Base-by-base conservation (phyloP, 1,140 invertebrate species). In the Platyura marginata region DNA sequence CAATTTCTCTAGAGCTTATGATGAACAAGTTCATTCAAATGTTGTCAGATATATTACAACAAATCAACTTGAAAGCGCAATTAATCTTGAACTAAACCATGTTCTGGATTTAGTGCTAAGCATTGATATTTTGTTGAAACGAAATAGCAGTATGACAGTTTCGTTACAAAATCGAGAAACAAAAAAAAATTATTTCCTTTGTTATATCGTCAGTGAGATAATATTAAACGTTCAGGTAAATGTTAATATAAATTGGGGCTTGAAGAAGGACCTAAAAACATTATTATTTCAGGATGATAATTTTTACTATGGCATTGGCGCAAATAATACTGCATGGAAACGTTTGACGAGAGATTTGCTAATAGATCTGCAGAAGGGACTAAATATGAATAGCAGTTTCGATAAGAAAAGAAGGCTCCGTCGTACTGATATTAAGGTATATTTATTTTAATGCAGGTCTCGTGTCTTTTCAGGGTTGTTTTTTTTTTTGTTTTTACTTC, bases 321-420 rank as follows among this genome's bases (percentile, higher is more conserved):
- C 59, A 50, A 67, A 61, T 40, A 64, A 59, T 47, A 25, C 57
- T 0, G 68, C 70, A 50, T 95, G 91, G 90, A 74, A 73, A 36
- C 72, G 74, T 48, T 56, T 97, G 3, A 88, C 87, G 0, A 70
- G 94, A 41, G 90, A 97, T 56, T 62, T 97, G 18, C 71, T 85
- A 41, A 78, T 93, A 38, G 94, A 98, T 63, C 69, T 96, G 45
- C 81, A 91, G 56, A 97, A 97, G 66, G 90, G 72, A 46, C 77
- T 75, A 52, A 73, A 62, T 47, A 64, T 70, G 42, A 66, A 69
- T 46, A 68, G 73, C 48, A 76, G 71, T 51, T 72, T 69, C 42
- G 75, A 75, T 49, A 70, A 70, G 13, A 75, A 75, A 54, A 71
- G 71, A 39, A 82, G 83, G 62, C 65, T 84, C 3, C 72, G 78